Base-by-base conservation (phyloP, 2,113 vertebrate genomes). In the Upupa epops region DNA sequence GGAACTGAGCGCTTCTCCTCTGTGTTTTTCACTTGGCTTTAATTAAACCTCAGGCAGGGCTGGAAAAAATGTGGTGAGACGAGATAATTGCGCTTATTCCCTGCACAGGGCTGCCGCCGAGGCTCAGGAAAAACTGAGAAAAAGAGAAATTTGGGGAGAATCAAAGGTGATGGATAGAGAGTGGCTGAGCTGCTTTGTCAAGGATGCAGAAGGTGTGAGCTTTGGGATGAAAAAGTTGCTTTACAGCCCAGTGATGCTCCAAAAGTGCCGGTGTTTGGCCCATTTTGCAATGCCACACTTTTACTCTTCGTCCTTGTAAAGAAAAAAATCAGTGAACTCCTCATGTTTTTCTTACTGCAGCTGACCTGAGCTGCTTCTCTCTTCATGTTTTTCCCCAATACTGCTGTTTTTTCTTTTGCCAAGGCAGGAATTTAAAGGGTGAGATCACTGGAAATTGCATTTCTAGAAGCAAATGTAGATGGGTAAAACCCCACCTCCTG, bases 21-120 rank as follows among this genome's bases (percentile, higher is more conserved):
- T 97, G 96, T 97, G 96, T 96, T 97, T 98, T 97, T 95, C 95
- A 2, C 96, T 97, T 97, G 96, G 96, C 96, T 98, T 98, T 98
- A 98, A 98, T 98, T 98, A 98, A 98, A 98, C 97, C 97, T 97
- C 97, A 97, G 97, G 96, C 97, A 92, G 95, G 96, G 95, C 97
- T 97, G 96, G 96, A 94, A 97, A 42, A 98, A 98, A 98, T 97
- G 97, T 98, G 97, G 97, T 76, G 96, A 97, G 97, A 97, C 46
- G 89, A 98, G 97, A 98, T 98, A 98, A 98, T 98, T 97, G 96
- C 51, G 75, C 96, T 93, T 97, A 98, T 97, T 98, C 97, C 97
- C 98, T 48, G 37, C 28, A 70, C 90, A 93, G 92, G 97, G 95
- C 97, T 92, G 92, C 12, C 96, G 97, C 90, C 92, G 24, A 29